Base-by-base conservation (phyloP, 2,113 vertebrate species). In the Microcebus jonahi region DNA sequence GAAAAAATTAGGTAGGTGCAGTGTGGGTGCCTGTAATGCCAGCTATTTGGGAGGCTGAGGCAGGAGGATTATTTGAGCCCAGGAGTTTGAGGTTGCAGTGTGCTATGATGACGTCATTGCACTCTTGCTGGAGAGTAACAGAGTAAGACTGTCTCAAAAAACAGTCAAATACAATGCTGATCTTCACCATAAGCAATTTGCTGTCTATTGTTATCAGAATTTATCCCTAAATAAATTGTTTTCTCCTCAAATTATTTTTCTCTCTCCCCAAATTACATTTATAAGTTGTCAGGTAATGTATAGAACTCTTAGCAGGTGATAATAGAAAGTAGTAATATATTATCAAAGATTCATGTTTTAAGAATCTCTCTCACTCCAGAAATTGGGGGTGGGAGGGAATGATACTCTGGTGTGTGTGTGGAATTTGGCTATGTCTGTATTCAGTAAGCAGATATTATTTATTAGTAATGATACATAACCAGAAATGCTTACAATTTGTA, bases 401-500 rank as follows among this genome's bases (percentile, higher is more conserved):
- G 65, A 14, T 90, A 11, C 8, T 34, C 34, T n/a, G 5, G 14
- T 88, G 23, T 34, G 9, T 71, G 9, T 71, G 36, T 73, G 73
- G 59, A 77, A 70, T 59, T 70, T 73, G 90, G 48, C 87, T 82
- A 12, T 79, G 76, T 85, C 48, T 86, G 6, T 67, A 14, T 80
- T 81, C 61, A 68, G 0, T 63, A 57, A 68, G 57, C 83, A 94
- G 18, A 25, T 75, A 25, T 25, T 92, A 36, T 57, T 87, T 70
- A 53, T 67, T 75, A 89, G 61, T 39, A 86, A 1, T 95, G 67
- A 48, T 67, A 6, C 18, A 6, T 25, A 82, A 42, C 88, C 39
- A 96, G 48, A 86, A 70, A 77, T 48, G 87, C 50, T 57, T 96
- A n/a, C 14, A 34, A 42, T 89, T 86, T 92, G 83, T 85, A 70